Percentiles rank a stretch among this genome's conserved stretches.
Evolutionary conservation across 2,113 vertebrate genomes (phyloP).

Genomic region (Ptyas mucosa): DNA sequence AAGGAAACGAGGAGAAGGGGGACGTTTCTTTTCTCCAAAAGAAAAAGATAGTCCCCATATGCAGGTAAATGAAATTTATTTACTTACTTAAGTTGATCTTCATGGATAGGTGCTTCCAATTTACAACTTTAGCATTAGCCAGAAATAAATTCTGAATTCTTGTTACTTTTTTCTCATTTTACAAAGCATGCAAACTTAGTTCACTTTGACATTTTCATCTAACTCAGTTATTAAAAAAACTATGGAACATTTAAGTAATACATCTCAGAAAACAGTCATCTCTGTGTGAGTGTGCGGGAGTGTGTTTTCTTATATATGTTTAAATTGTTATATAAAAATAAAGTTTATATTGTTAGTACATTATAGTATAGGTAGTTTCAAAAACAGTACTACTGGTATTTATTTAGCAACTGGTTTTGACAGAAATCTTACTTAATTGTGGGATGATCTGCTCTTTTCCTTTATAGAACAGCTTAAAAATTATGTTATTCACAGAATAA

Average conservation of each 20-base stretch:
- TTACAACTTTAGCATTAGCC: rapidly evolving
- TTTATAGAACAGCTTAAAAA: not conserved
- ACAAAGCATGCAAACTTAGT: not conserved
- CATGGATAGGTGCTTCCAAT: rapidly evolving
- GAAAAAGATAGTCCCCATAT: conserved; percentile 88
- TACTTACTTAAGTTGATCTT: not conserved
- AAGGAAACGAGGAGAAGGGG: conserved; percentile 91
- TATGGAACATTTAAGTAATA: not conserved
- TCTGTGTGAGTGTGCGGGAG: not conserved
- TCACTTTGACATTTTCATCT: not conserved
- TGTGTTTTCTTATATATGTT: not conserved
- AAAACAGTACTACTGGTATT: not conserved
- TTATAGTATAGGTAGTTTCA: not conserved
- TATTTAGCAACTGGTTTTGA: not conserved
- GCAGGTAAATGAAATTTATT: conserved; percentile 72
- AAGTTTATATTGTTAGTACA: not conserved
- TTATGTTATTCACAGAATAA: not conserved
- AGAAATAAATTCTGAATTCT: not conserved
- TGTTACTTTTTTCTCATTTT: not conserved
- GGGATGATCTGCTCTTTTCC: not conserved
- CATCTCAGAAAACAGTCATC: not conserved
- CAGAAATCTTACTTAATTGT: not conserved
- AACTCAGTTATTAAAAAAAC: not conserved
- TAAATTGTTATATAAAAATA: not conserved
- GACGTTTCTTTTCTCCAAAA: conserved; percentile 95